Evolutionary conservation across 2,113 vertebrate species (phyloP).

Genomic region (Carollia perspicillata): DNA sequence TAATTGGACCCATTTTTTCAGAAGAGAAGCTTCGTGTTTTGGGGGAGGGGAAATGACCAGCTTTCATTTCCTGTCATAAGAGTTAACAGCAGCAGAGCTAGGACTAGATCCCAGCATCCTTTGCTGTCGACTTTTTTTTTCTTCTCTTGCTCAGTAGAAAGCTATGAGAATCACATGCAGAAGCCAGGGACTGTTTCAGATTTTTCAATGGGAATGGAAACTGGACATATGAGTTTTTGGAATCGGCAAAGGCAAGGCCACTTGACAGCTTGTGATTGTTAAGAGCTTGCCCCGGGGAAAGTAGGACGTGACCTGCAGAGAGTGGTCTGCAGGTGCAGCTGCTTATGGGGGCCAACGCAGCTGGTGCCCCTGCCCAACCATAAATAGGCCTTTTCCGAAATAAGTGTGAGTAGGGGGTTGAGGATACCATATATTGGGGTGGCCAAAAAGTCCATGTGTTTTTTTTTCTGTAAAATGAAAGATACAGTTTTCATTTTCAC

Average conservation of each 20-base stretch:
- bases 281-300: constrained; percentile 65
- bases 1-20: not conserved
- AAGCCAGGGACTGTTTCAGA: not conserved
- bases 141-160: not conserved
- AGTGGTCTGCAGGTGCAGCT: constrained; percentile 47
- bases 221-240: not conserved
- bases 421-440: not conserved
- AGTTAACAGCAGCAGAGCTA: not conserved
- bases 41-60: not conserved
- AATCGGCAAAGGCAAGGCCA: not conserved
- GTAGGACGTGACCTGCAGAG: constrained; percentile 49
- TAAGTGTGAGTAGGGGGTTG: not conserved
- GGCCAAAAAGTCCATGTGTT: too few relatives aligned
- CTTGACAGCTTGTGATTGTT: constrained; percentile 9
- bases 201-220: not conserved
- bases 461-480: too few relatives aligned
- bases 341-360: constrained; percentile 61
- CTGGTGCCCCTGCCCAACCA: not conserved
- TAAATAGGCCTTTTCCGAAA: constrained; percentile 6
- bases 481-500: too few relatives aligned
- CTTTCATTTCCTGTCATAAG: not conserved
- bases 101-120: not conserved
- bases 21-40: not conserved
- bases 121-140: not conserved
- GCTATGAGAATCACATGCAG: not conserved